Conservation (phyloP, 2,888 invertebrate species). For the Chelonus formosanus region DNA sequence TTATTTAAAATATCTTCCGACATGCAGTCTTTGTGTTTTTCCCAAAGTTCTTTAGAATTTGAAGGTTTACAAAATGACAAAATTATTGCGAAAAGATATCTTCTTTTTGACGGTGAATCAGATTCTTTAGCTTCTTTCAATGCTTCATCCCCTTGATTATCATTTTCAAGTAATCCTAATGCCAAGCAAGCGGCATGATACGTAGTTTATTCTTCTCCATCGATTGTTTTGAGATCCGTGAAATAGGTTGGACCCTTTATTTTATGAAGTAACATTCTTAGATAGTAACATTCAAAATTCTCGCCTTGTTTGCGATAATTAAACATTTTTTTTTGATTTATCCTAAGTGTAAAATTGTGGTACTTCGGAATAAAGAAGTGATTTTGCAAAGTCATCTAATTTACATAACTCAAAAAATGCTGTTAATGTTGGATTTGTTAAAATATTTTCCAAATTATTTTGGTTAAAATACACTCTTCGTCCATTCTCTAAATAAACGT, state of each 20-base stretch:
- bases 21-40: conserved; percentile 46
- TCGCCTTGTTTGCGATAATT: conserved; percentile 32
- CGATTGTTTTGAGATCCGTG: conserved; percentile 16
- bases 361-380: conserved; percentile 36
- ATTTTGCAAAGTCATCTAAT: conserved; percentile 32
- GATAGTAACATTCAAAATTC: conserved; percentile 28
- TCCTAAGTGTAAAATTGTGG: conserved; percentile 29
- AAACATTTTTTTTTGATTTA: conserved; percentile 32
- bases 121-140: conserved; percentile 42
- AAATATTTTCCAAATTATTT: no score
- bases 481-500: conserved; percentile 48
- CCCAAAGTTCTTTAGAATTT: conserved; percentile 39
- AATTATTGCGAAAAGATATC: conserved; percentile 49
- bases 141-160: neutral
- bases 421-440: conserved; percentile 27
- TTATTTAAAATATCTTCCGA: conserved; percentile 49
- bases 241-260: conserved; percentile 26
- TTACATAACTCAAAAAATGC: conserved; percentile 36
- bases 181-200: conserved; percentile 37
- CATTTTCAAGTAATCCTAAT: conserved; percentile 1
- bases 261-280: conserved; percentile 25
- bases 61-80: conserved; percentile 49
- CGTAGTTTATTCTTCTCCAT: conserved; percentile 26
- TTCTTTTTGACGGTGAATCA: neutral
- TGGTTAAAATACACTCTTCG: conserved; percentile 40